Evolutionary conservation across 2,113 vertebrate species (phyloP), one percentile per base, ranked within the genome.

Genomic region (Grantiella picta): DNA sequence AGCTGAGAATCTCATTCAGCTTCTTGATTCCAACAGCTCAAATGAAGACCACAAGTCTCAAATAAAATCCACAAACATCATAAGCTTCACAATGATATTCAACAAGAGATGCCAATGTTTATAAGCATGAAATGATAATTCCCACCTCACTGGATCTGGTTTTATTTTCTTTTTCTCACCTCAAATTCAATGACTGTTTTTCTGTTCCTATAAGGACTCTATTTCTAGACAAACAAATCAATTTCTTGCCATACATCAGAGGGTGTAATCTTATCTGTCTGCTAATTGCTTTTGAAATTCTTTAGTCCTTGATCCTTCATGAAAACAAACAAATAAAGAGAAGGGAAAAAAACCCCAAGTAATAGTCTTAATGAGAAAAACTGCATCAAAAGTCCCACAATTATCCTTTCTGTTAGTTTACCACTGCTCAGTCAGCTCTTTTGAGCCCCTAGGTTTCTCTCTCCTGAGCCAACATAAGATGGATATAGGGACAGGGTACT

Each of bases 1-100:
- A 96, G 89, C 80, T 95, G 94, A 96, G 92, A 93, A 92, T 96
- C 82, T 95, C 90, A 94, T 92, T 94, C 92, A 96, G 90, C 15
- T 76, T 92, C 90, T 90, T 90, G 86, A 93, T 94, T 96, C 92
- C 80, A 95, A 92, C 61, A 94, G 92, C 92, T 91, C 81, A 87
- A 96, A 96, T 91, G 89, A 85, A 95, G 94, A 91, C 95, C 95
- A 79, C 90, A 90, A 88, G 76, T 75, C 90, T 95, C 86, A 90
- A 95, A 81, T 44, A 94, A 96, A 96, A 89, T 90, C 72, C 86
- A 94, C 83, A 96, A 95, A 95, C 91, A 95, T 76, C 61, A 87
- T 70, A 91, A 89, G 77, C 77, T 81, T 81, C 72, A 49, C 0
- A 0, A 71, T 57, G 72, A 92, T 75, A 86, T 81, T 90, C 86